Evolutionary conservation across 2,113 vertebrate genomes (phyloP).

Genomic region (Bostrychus sinensis): DNA sequence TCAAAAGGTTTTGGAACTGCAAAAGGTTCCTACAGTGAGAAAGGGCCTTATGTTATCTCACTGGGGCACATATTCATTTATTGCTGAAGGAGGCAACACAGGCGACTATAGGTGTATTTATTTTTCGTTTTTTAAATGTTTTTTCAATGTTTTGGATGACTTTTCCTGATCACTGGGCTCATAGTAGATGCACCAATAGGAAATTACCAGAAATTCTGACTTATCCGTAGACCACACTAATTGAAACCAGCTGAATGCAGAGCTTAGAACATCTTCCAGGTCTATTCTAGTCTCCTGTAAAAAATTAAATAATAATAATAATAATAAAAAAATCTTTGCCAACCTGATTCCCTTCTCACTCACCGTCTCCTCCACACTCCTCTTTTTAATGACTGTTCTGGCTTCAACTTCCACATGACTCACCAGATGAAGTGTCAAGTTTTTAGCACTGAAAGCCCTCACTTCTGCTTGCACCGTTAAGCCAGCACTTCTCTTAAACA

Average conservation of each 20-base stretch:
- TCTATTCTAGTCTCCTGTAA: conserved; percentile 19
- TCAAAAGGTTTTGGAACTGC: no score
- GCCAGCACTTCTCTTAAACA: conserved; percentile 42
- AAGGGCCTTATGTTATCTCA: no score
- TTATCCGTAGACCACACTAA: conserved; percentile 13
- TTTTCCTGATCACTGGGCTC: neutral
- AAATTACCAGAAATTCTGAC: neutral
- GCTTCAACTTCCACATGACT: conserved; percentile 31
- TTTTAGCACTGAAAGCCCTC: conserved; percentile 15
- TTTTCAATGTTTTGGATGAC: no score
- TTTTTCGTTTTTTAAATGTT: no score
- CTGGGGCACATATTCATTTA: no score
- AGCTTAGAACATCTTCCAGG: conserved; percentile 1
- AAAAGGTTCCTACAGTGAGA: no score
- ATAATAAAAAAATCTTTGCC: neutral
- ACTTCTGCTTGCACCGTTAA: conserved; percentile 7
- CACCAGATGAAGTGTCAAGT: conserved; percentile 31
- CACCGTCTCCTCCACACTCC: conserved; percentile 4
- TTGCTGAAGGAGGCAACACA: no score
- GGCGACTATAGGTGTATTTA: no score
- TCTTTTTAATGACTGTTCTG: conserved; percentile 29
- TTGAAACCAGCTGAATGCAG: conserved; percentile 26
- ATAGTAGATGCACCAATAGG: conserved; percentile 9
- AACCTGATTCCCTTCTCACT: neutral
- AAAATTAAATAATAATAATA: no score